Evolutionary conservation across 2,113 vertebrate genomes (phyloP).

Genomic region (Megalops atlanticus): DNA sequence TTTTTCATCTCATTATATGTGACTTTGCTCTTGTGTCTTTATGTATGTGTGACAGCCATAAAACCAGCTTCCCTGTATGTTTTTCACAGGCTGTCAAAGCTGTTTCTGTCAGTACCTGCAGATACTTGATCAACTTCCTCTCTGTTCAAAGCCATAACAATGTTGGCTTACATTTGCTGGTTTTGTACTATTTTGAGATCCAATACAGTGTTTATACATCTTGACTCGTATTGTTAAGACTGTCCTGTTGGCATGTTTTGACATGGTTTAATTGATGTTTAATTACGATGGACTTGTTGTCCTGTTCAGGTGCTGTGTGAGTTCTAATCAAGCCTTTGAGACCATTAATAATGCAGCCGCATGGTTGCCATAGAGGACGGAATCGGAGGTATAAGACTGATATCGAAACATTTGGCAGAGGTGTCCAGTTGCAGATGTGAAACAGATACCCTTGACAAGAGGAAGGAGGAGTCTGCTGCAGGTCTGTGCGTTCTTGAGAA

Average conservation of each 20-base stretch:
- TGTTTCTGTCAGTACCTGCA: conserved; percentile 26
- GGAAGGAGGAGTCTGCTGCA: conserved; percentile 47
- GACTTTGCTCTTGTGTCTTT: no score
- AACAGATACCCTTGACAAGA: conserved; percentile 66
- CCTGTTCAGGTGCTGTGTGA: conserved; percentile 62
- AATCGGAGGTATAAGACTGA: conserved; percentile 64
- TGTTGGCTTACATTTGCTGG: conserved; percentile 19
- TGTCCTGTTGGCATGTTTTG: conserved; percentile 68
- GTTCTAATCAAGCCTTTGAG: conserved; percentile 70
- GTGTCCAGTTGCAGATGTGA: conserved; percentile 62
- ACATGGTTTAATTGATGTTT: conserved; percentile 70
- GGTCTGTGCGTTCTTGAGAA: conserved; percentile 56
- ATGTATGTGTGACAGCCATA: no score
- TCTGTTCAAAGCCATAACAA: conserved; percentile 34
- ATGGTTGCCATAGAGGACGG: conserved; percentile 60
- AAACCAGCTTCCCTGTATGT: no score
- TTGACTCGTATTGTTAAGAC: conserved; percentile 59
- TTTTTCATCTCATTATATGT: conserved; percentile 63
- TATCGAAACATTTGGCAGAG: conserved; percentile 56
- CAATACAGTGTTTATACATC: conserved; percentile 40
- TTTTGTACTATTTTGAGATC: conserved; percentile 38
- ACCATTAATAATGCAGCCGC: conserved; percentile 71
- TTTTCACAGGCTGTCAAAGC: no score
- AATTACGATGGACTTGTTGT: conserved; percentile 64
- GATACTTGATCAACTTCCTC: conserved; percentile 44